A percentile compares a stretch with the other conserved stretches of the same genome.
Evolutionary conservation across 2,888 invertebrate genomes (phyloP).

Genomic region (Polydrusus pterygomalis): DNA sequence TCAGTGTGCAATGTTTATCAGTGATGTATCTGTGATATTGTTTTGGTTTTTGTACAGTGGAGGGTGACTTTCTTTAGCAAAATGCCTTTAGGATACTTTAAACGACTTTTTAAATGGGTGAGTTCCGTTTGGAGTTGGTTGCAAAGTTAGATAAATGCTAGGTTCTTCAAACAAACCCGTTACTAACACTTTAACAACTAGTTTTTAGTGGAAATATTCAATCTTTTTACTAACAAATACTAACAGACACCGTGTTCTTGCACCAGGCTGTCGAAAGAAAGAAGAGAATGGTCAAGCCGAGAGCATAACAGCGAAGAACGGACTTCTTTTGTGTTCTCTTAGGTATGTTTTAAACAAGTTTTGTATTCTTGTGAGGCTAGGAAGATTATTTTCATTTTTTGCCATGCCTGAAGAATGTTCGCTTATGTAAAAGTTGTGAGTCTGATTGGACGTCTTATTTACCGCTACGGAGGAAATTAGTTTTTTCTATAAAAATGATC

Average conservation of each 20-base stretch:
- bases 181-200: slow-evolving; percentile 33
- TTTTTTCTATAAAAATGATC: neutral
- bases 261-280: slow-evolving; percentile 19
- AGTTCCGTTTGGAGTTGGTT: slow-evolving; percentile 28
- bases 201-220: slow-evolving; percentile 14
- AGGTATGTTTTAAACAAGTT: slow-evolving; percentile 55
- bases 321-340: slow-evolving; percentile 52
- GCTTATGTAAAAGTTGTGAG: slow-evolving; percentile 20
- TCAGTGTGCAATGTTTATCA: slow-evolving; percentile 49
- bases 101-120: slow-evolving; percentile 42
- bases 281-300: slow-evolving; percentile 44
- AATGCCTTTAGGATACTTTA: slow-evolving; percentile 52
- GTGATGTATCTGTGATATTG: slow-evolving; percentile 55
- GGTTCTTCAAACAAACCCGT: neutral
- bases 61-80: slow-evolving; percentile 45
- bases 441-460: slow-evolving; percentile 8
- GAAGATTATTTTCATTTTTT: slow-evolving; percentile 51
- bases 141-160: neutral
- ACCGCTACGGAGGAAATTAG: slow-evolving; percentile 14
- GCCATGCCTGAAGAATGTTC: slow-evolving; percentile 38
- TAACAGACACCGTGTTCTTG: slow-evolving; percentile 37
- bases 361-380: slow-evolving; percentile 47
- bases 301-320: slow-evolving; percentile 47
- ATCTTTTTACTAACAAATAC: slow-evolving; percentile 45
- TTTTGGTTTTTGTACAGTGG: slow-evolving; percentile 53